A percentile compares a stretch with the other conserved stretches of the same genome.
Evolutionary conservation across 1,140 invertebrate species (phyloP).

Genomic region (Venturia canescens): DNA sequence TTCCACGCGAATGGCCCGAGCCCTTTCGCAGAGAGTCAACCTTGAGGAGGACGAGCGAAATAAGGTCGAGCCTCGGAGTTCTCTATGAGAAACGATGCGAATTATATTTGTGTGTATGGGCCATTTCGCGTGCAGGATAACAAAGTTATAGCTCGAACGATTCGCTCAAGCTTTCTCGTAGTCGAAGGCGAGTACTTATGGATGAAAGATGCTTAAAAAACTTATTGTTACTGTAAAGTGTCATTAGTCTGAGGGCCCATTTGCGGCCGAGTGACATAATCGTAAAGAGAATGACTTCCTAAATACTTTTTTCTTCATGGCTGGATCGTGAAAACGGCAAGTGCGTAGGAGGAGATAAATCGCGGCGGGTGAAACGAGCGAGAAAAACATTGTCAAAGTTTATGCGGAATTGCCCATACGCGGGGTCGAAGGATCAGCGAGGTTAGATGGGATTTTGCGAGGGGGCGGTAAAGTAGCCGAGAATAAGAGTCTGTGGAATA

Average conservation of each 20-base stretch:
- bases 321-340: too few species aligned
- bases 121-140: not conserved
- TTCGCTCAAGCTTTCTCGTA: too few species aligned
- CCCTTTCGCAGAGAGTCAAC: conserved; percentile 33
- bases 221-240: too few species aligned
- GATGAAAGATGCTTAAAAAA: too few species aligned
- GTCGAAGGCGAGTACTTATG: too few species aligned
- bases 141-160: not conserved
- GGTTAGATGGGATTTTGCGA: conserved; percentile 24
- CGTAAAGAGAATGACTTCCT: too few species aligned
- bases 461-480: not conserved
- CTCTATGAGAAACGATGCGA: not conserved
- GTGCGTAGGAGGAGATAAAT: too few species aligned
- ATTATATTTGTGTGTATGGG: not conserved
- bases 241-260: too few species aligned
- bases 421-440: conserved; percentile 16
- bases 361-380: too few species aligned
- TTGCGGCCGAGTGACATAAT: too few species aligned
- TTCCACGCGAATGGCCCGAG: conserved; percentile 37
- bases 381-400: not conserved
- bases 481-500: not conserved
- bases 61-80: conserved; percentile 17
- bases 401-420: not conserved
- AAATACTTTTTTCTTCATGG: too few species aligned
- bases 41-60: conserved; percentile 28